Base-by-base conservation (phyloP, 2,888 invertebrate genomes). In the Metalampra italica region DNA sequence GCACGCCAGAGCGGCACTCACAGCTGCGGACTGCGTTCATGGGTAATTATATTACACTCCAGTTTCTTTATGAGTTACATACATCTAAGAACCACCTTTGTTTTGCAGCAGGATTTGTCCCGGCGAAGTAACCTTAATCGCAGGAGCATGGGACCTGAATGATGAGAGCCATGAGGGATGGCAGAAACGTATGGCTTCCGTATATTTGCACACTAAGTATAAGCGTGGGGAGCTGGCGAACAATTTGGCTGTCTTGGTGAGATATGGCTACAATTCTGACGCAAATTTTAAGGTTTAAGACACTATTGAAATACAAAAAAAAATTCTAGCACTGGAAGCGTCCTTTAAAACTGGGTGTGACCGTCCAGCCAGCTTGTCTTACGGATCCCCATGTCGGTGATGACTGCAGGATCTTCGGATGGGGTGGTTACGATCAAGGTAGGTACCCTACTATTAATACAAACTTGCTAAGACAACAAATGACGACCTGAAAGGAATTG, bases 381-480 rank as follows among this genome's bases (percentile, higher is more conserved):
- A 68, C 71, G 0, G 71, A 74, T 14, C 74, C 73, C 1, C 62
- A 68, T 9, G 62, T 68, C 4, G 74, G 70, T 0, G 75, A 78
- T 12, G 63, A 73, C n/a, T 89, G 88, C 54, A 67, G 68, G 46
- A 78, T 89, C 54, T 77, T 76, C 29, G 88, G 88, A 3, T 89
- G 86, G 85, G 83, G 84, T 7, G 83, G 83, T 36, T 80, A 79
- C 53, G 83, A 83, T 52, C 82, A 81, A 75, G 82, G 88, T 86
- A 64, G 11, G 3, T 22, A 22, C 22, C 5, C 2, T 22, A 22
- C 22, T n/a, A n/a, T n/a, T n/a, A 9, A 11, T 12, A 12, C n/a
- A n/a, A n/a, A n/a, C n/a, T n/a, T n/a, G n/a, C n/a, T n/a, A n/a
- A n/a, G n/a, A n/a, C n/a, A n/a, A n/a, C n/a, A n/a, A n/a, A n/a